A percentile compares a stretch with the other conserved stretches of the same genome.
Conservation (phyloP, 2,113 vertebrate species). For the Empidonax traillii region DNA sequence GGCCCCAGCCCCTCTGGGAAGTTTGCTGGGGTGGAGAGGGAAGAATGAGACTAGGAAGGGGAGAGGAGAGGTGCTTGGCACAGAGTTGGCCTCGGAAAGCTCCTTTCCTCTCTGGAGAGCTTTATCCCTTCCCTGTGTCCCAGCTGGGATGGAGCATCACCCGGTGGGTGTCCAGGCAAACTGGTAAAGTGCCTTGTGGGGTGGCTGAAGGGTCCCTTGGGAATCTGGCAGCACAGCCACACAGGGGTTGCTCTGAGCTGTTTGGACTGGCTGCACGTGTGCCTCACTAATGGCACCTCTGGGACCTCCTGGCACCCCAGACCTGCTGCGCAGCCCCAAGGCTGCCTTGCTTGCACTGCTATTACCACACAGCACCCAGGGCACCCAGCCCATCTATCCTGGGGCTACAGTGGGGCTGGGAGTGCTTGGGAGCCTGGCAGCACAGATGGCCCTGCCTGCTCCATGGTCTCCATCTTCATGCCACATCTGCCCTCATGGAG, state of each 20-base stretch:
- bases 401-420: accelerated
- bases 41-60: not conserved
- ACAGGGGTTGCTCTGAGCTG: not conserved
- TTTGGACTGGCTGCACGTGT: accelerated
- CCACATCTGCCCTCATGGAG: not conserved
- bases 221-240: not conserved
- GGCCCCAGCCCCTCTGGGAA: not conserved
- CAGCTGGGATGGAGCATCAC: not conserved
- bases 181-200: not conserved
- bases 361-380: not conserved
- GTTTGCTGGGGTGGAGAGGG: not conserved
- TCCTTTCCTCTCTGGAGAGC: not conserved
- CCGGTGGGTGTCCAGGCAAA: accelerated
- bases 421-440: not conserved
- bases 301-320: not conserved
- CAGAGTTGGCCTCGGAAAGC: not conserved
- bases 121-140: not conserved
- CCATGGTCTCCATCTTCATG: not conserved
- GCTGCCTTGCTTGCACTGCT: not conserved
- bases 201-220: not conserved
- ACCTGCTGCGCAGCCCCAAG: not conserved
- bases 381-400: not conserved
- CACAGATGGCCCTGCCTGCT: not conserved
- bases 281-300: not conserved
- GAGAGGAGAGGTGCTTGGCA: not conserved